These are phyloP conservation scores for Tortricodes alternella DNA, from an alignment of 2,888 invertebrate species.

Conservation along the genomic window DNA sequence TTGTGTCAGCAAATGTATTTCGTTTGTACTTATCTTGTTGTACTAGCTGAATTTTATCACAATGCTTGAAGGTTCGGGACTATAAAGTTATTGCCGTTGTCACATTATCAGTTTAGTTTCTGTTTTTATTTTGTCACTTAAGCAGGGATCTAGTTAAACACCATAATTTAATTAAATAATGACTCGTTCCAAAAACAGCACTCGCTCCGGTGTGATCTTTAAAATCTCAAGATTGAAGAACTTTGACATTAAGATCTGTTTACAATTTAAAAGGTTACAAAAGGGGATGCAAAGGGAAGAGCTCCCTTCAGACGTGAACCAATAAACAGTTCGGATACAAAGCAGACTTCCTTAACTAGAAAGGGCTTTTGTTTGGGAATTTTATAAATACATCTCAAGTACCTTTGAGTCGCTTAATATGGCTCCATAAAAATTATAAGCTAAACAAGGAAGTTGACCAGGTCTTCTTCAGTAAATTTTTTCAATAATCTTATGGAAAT, in stretches of 20 bases:
- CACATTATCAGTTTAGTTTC: no score
- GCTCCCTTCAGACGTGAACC: constrained; percentile 59
- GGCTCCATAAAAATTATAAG: constrained; percentile 29
- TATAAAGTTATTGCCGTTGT: neutral
- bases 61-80: no score
- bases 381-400: constrained; percentile 67
- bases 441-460: constrained; percentile 24
- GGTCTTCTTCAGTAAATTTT: constrained; percentile 10
- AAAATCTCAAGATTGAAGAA: constrained; percentile 2
- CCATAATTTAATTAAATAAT: neutral
- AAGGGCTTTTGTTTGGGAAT: constrained; percentile 66
- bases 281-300: constrained; percentile 47
- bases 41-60: no score
- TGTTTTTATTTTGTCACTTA: no score
- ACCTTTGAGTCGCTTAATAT: constrained; percentile 51
- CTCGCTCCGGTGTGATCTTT: neutral
- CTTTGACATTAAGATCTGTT: constrained; percentile 46
- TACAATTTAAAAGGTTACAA: constrained; percentile 54
- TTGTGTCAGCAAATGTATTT: no score
- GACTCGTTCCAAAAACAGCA: neutral
- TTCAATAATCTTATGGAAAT: neutral
- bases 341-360: constrained; percentile 62
- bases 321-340: constrained; percentile 75
- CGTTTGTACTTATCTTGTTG: no score
- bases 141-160: neutral